Percentiles rank a stretch among this genome's conserved stretches.
These are phyloP conservation scores for Rafetus swinhoei DNA, from an alignment of 2,113 vertebrate species.

Conservation along the genomic window DNA sequence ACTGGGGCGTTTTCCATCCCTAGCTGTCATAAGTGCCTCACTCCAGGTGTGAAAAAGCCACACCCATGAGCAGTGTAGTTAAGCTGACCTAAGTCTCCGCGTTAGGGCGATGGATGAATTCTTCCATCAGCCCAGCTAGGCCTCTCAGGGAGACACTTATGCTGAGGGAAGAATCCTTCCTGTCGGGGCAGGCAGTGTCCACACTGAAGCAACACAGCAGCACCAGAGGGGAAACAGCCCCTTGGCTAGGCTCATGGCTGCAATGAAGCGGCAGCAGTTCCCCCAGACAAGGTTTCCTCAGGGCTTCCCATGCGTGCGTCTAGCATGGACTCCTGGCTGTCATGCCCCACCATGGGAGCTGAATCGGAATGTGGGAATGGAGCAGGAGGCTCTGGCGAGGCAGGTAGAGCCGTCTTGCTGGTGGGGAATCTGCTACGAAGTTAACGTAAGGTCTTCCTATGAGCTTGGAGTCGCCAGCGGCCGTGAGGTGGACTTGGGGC, in stretches of 20 bases:
- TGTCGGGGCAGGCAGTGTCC: no score
- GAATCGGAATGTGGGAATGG: neutral
- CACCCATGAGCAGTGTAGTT: no score
- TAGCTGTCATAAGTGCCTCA: no score
- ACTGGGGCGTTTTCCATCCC: no score
- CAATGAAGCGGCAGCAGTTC: neutral
- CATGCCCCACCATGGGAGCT: neutral
- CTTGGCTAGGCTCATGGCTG: neutral
- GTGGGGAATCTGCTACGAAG: neutral
- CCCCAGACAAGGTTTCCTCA: constrained; percentile 21
- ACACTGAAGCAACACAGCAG: neutral
- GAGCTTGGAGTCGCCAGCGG: neutral
- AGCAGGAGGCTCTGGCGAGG: neutral
- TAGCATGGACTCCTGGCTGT: neutral
- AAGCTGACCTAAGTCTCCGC: neutral
- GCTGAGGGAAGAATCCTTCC: neutral
- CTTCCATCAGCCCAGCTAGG: neutral
- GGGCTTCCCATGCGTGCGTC: neutral
- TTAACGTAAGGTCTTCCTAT: neutral
- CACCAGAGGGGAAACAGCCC: neutral
- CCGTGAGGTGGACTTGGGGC: neutral
- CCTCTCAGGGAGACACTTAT: neutral
- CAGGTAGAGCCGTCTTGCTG: neutral
- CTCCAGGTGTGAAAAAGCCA: neutral
- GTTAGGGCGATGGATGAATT: neutral